Percentiles rank a stretch among this genome's conserved stretches.
Conservation (phyloP, 2,797 vertebrate genomes). For the Pangasius larnaudii region DNA sequence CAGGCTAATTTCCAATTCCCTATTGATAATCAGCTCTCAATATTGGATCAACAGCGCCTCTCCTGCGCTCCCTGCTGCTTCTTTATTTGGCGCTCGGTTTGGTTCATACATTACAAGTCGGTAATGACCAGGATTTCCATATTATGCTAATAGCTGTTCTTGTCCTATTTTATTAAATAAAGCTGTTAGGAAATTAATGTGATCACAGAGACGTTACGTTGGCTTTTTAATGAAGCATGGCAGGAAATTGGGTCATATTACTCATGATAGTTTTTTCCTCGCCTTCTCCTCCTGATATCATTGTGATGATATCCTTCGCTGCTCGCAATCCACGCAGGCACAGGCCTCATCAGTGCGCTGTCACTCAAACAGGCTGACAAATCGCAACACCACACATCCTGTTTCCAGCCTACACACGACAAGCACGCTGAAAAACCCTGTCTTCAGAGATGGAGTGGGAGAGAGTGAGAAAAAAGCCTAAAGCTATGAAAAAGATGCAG, state of each 20-base stretch:
- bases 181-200: constrained; percentile 79
- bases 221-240: constrained; percentile 74
- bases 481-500: background rate
- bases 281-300: constrained; percentile 63
- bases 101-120: constrained; percentile 77
- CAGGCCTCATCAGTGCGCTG: constrained; percentile 54
- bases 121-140: constrained; percentile 82
- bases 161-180: constrained; percentile 85
- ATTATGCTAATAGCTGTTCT: constrained; percentile 77
- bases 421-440: background rate
- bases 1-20: constrained; percentile 59
- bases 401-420: background rate
- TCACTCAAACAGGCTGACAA: constrained; percentile 51
- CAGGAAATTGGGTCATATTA: constrained; percentile 61
- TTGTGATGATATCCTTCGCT: constrained; percentile 62
- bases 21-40: constrained; percentile 64
- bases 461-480: background rate
- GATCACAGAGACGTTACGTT: constrained; percentile 70
- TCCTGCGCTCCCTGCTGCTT: constrained; percentile 51
- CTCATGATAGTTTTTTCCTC: constrained; percentile 34
- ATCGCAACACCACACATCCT: constrained; percentile 31
- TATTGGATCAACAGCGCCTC: constrained; percentile 61
- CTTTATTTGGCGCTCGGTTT: constrained; percentile 62
- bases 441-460: background rate
- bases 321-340: constrained; percentile 33